A percentile compares a stretch with the other conserved stretches of the same genome.
phyloP scores from a whole-genome alignment of 2,888 invertebrate species.

The Lacanobia wlatinum region DNA sequence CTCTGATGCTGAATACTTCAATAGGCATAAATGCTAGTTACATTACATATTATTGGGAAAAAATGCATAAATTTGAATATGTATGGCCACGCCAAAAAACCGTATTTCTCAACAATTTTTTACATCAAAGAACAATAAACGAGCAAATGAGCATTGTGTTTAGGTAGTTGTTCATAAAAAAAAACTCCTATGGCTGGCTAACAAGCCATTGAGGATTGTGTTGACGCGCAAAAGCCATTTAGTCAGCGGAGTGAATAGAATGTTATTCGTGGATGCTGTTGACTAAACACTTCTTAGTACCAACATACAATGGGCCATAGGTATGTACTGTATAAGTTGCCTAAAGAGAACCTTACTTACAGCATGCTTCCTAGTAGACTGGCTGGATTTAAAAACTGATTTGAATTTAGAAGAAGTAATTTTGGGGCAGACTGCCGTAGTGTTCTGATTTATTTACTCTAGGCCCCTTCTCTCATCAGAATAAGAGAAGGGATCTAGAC shows the following conservation, averaged over 20 bases:
- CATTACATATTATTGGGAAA: too few relatives aligned
- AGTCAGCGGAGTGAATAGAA: background rate
- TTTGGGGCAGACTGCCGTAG: background rate
- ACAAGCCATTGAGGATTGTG: background rate
- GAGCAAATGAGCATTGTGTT: conserved; percentile 7
- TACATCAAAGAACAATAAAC: conserved; percentile 2
- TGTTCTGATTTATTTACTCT: too few relatives aligned
- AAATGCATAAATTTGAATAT: too few relatives aligned
- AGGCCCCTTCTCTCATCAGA: too few relatives aligned
- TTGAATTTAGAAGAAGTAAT: background rate
- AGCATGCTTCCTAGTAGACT: background rate
- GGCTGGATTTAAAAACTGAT: background rate
- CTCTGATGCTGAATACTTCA: too few relatives aligned
- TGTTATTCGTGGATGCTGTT: background rate
- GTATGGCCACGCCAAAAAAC: background rate
- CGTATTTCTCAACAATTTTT: background rate
- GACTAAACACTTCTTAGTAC: background rate
- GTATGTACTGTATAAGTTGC: background rate
- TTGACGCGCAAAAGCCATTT: background rate
- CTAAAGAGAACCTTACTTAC: background rate
- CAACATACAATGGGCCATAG: background rate
- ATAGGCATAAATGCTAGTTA: too few relatives aligned
- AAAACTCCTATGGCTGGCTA: background rate
- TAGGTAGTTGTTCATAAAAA: conserved; percentile 1
- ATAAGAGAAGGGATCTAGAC: too few relatives aligned